Evolutionary conservation across 2,888 invertebrate genomes (phyloP).

Genomic region (Hypolimnas misippus): DNA sequence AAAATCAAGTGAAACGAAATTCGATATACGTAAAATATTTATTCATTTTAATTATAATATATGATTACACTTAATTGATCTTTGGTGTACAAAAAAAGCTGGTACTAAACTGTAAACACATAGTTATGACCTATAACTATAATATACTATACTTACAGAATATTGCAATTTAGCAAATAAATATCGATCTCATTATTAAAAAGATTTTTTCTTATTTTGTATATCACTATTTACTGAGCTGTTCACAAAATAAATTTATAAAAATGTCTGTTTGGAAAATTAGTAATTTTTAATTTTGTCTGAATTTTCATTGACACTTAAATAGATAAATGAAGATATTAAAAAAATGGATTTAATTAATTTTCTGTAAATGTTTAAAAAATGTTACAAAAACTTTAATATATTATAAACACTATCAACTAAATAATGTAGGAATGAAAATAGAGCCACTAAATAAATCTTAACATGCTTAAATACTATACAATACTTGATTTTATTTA

Average conservation of each 20-base stretch:
- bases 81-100: constrained; percentile 31
- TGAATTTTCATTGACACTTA: too few species aligned
- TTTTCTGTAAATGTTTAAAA: background rate
- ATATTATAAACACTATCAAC: background rate
- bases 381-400: background rate
- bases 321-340: too few species aligned
- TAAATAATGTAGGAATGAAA: constrained; percentile 9
- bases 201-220: background rate
- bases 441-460: background rate
- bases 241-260: background rate
- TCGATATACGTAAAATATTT: constrained; percentile 22
- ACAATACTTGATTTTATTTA: constrained; percentile 13
- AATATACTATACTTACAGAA: background rate
- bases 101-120: constrained; percentile 5
- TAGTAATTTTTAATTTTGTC: too few species aligned
- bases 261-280: background rate
- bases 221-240: background rate
- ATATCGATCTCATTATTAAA: background rate
- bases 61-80: constrained; percentile 25
- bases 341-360: background rate
- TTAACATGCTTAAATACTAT: background rate
- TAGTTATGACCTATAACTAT: background rate
- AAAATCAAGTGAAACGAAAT: background rate
- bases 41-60: constrained; percentile 23
- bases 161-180: background rate